phyloP scores from a whole-genome alignment of 2,797 vertebrate genomes.

The Brotogeris chrysoptera region DNA sequence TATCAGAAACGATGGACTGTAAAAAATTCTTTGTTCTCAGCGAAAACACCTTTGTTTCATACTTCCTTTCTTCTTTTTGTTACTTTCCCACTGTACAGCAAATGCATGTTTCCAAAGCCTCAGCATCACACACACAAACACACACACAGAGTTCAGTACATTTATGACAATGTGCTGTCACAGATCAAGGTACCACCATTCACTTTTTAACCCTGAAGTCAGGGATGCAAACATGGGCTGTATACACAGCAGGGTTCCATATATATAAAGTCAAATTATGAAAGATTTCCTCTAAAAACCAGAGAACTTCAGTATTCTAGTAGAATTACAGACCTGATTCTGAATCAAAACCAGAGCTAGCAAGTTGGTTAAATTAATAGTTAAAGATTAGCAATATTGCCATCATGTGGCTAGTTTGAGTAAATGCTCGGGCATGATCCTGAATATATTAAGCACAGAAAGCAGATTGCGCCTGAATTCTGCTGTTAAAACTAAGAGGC shows the following conservation, averaged over 20 bases:
- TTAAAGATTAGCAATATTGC: conserved; percentile 59
- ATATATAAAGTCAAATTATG: not conserved
- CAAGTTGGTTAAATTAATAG: not conserved
- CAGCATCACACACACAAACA: not conserved
- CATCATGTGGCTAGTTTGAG: conserved; percentile 54
- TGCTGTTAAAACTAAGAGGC: not conserved
- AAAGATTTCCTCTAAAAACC: not conserved
- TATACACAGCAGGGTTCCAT: not conserved
- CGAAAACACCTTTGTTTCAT: not conserved
- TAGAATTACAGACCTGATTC: not conserved
- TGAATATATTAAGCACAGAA: not conserved
- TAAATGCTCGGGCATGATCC: not conserved
- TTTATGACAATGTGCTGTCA: not conserved
- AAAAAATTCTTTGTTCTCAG: not conserved
- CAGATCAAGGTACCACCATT: not conserved
- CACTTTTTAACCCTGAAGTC: not conserved
- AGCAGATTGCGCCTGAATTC: not conserved
- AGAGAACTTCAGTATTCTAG: not conserved
- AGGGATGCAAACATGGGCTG: not conserved
- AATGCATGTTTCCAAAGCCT: not conserved
- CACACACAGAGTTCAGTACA: not conserved
- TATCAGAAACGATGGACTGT: not conserved
- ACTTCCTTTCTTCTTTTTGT: not conserved
- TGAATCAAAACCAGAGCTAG: not conserved
- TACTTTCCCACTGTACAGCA: not conserved